phyloP scores from a whole-genome alignment of 2,888 invertebrate species.

The Epinotia brunnichana region DNA sequence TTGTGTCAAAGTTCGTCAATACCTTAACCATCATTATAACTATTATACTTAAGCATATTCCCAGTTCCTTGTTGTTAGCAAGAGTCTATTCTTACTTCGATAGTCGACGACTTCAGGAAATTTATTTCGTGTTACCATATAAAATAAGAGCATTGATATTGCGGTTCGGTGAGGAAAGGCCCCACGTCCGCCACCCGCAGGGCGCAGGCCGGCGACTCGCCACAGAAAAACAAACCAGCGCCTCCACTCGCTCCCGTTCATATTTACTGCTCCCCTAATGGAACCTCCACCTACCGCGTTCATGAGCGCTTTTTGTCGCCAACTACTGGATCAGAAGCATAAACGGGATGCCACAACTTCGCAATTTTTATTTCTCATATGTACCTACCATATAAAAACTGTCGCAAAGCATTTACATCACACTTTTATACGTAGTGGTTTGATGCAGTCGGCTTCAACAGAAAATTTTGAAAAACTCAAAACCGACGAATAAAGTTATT shows the following conservation, averaged over 20 bases:
- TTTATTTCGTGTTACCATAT: background rate
- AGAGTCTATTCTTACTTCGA: too few species aligned
- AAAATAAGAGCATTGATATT: background rate
- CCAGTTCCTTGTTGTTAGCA: too few species aligned
- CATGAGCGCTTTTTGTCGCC: constrained; percentile 37
- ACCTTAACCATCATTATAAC: too few species aligned
- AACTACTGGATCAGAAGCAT: constrained; percentile 23
- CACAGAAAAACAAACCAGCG: constrained; percentile 39
- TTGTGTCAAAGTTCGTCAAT: too few species aligned
- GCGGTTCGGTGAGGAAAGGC: constrained; percentile 66
- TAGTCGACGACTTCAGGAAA: too few species aligned
- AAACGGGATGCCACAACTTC: constrained; percentile 26
- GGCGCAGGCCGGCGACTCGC: constrained; percentile 50
- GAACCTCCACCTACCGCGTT: constrained; percentile 43
- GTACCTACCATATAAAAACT: background rate
- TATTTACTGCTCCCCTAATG: constrained; percentile 41
- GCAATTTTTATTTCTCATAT: constrained; percentile 27
- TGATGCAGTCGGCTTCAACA: background rate
- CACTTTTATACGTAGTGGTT: background rate
- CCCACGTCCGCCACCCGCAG: constrained; percentile 75
- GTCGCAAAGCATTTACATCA: background rate
- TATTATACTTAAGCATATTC: too few species aligned
- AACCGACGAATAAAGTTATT: constrained; percentile 22
- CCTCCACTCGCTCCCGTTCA: constrained; percentile 39
- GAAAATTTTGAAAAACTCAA: constrained; percentile 4